A percentile compares a stretch with the other conserved stretches of the same genome.
Evolutionary conservation across 1,140 invertebrate species (phyloP).

Genomic region (Platorchestia sp.): DNA sequence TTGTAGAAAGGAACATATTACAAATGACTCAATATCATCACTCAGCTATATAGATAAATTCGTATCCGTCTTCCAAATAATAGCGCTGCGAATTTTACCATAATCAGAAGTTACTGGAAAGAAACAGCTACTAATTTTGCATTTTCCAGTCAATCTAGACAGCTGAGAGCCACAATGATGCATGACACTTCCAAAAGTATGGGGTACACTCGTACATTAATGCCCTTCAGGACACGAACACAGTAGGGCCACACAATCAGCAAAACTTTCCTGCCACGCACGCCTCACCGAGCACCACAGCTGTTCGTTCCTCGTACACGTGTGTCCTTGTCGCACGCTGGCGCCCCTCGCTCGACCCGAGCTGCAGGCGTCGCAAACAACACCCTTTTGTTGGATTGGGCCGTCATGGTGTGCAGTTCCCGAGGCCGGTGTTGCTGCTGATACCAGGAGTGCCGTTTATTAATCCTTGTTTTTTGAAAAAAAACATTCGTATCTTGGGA

Average conservation of each 20-base stretch:
- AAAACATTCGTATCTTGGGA: no score
- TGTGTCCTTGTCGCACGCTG: no score
- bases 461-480: no score
- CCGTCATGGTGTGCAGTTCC: no score
- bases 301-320: neutral
- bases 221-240: neutral
- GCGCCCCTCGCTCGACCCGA: neutral
- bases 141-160: neutral
- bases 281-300: neutral
- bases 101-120: neutral
- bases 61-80: neutral
- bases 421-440: no score
- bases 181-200: neutral
- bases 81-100: neutral
- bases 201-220: neutral
- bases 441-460: no score
- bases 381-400: no score
- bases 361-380: no score
- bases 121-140: neutral
- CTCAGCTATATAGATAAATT: neutral
- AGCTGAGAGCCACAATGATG: neutral
- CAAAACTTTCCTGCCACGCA: neutral
- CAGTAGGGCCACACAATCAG: neutral
- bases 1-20: neutral
- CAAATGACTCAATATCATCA: neutral